Evolutionary conservation across 2,113 vertebrate genomes (phyloP), one percentile per base, ranked within the genome.

Genomic region (Brachyhypopomus gauderio): DNA sequence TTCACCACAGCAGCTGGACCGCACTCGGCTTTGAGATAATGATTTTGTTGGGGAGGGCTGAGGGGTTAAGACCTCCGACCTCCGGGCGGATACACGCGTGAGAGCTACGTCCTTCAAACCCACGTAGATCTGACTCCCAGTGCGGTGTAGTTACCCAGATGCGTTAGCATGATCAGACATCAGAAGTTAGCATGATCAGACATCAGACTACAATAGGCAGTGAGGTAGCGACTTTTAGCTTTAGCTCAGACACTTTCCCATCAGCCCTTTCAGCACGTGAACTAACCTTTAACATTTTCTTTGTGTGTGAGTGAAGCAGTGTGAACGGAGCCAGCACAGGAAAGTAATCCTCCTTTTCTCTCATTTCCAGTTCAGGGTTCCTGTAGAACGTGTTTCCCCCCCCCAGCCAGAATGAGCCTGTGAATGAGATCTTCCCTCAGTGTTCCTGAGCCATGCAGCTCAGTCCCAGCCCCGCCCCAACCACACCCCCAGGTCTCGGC

Each of bases 301-400:
- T 75, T 69, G 22, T 82, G 34, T 80, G 7, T 77, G 58, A 88
- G 84, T 91, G 58, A 81, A 73, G 60, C 86, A 80, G 75, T 88
- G 75, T 74, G 88, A 77, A 84, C 88, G 87, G 81, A 90, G 86
- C 80, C 87, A 83, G 86, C 92, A 92, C 86, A 89, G 92, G 91
- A 91, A 95, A 93, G 92, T 97, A 96, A 98, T 92, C 91, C 91
- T 90, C 91, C 88, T 95, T 96, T 93, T 96, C 92, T 96, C 93
- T 97, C 89, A 89, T 98, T 97, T 97, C 93, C 96, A 98, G 95
- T 97, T 94, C 93, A 92, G 94, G 96, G 93, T 96, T 96, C 95
- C 95, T 96, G 95, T 97, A 97, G 94, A 95, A 91, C 89, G 87
- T 92, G 92, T 92, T 92, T n/a, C n/a, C 90, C 3, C 92, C 91